A percentile compares a stretch with the other conserved stretches of the same genome.
Conservation (phyloP, 2,888 invertebrate species). For the Andricus curvator region DNA sequence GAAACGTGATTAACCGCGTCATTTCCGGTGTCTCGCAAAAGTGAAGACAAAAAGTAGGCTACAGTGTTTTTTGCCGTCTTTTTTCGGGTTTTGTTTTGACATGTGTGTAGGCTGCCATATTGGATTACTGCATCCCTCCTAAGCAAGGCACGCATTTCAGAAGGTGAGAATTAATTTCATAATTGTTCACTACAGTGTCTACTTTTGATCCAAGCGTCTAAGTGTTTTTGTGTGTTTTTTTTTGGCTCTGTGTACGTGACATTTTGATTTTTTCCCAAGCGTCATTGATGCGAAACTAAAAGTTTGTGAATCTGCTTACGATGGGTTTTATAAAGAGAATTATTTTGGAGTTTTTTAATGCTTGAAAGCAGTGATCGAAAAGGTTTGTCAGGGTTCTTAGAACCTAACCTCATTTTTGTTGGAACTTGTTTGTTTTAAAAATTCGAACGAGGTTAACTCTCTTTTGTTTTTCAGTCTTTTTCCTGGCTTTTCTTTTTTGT, state of each 20-base stretch:
- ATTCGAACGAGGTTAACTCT: background rate
- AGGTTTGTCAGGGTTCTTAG: background rate
- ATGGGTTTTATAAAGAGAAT: background rate
- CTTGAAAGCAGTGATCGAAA: background rate
- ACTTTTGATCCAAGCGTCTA: background rate
- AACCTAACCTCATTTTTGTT: background rate
- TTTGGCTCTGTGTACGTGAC: background rate
- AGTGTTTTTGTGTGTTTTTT: background rate
- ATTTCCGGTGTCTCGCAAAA: conserved; percentile 32
- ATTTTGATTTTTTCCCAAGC: background rate
- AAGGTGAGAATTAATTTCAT: conserved; percentile 2
- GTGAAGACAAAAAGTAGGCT: conserved; percentile 45
- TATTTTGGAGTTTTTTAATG: background rate
- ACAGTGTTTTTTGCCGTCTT: conserved; percentile 54
- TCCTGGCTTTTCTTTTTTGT: background rate
- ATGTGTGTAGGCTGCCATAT: conserved; percentile 73
- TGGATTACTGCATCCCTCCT: conserved; percentile 67
- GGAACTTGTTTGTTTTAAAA: background rate
- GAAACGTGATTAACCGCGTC: conserved; percentile 15
- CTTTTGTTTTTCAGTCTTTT: background rate
- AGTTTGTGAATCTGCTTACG: background rate
- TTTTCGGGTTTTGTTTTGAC: conserved; percentile 73
- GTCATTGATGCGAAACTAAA: background rate
- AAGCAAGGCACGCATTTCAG: conserved; percentile 46
- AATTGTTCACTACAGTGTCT: background rate